Evolutionary conservation across 2,113 vertebrate species (phyloP).

Genomic region (Chamaea fasciata): DNA sequence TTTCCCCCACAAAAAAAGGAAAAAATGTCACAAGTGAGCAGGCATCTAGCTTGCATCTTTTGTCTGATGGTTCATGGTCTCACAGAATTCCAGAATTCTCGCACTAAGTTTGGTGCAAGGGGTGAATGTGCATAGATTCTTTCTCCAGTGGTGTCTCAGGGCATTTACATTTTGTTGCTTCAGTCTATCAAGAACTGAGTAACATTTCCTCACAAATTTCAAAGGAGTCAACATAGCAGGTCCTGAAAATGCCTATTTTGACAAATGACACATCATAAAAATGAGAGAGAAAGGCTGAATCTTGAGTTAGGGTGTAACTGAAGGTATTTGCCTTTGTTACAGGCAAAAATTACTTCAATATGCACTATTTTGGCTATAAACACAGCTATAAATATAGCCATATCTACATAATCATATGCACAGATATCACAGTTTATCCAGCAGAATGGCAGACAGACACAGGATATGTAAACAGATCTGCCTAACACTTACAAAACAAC

Average conservation of each 20-base stretch:
- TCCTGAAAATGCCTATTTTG: background rate
- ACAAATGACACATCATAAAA: background rate
- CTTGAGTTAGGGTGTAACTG: background rate
- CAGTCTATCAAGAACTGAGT: background rate
- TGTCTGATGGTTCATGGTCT: background rate
- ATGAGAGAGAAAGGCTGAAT: background rate
- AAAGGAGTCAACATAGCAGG: background rate
- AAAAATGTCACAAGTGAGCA: background rate
- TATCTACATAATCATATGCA: conserved; percentile 37
- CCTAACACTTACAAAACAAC: conserved; percentile 25
- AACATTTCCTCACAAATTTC: background rate
- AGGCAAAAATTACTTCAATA: background rate
- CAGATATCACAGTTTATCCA: conserved; percentile 23
- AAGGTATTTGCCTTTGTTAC: background rate
- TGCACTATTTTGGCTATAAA: background rate
- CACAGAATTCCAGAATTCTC: background rate
- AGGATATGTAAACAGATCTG: conserved; percentile 18
- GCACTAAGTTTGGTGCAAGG: background rate
- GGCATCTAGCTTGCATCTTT: background rate
- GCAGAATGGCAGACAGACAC: background rate
- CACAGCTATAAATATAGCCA: background rate
- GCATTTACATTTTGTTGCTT: background rate
- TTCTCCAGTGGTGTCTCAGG: background rate
- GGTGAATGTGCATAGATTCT: background rate
- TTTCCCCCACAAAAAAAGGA: background rate